phyloP scores from a whole-genome alignment of 2,888 invertebrate genomes.

The Hirtodrosophila histrioides region DNA sequence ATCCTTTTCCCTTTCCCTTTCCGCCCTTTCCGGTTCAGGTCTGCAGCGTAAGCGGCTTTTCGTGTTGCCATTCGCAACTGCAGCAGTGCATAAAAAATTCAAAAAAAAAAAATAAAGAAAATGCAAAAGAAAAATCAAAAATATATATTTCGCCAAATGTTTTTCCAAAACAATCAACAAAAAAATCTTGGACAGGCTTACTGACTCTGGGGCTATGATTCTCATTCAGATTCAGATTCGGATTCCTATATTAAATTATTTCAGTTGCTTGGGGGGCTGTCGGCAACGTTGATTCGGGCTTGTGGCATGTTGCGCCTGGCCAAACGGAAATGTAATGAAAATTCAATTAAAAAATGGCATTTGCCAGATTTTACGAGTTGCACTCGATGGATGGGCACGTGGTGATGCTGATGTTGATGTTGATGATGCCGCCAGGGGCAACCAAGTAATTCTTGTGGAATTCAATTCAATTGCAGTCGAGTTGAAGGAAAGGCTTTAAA shows the following conservation, averaged over 20 bases:
- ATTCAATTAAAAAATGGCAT: slow-evolving; percentile 77
- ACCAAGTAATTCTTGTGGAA: slow-evolving; percentile 1
- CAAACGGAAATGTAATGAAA: slow-evolving; percentile 77
- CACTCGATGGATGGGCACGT: slow-evolving; percentile 28
- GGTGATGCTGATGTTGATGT: slow-evolving; percentile 10
- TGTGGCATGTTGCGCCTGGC: slow-evolving; percentile 50
- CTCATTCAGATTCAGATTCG: slow-evolving; percentile 12
- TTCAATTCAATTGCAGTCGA: slow-evolving; percentile 10
- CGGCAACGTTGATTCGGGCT: slow-evolving; percentile 21
- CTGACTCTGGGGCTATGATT: slow-evolving; percentile 20
- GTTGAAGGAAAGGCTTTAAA: slow-evolving; percentile 17
- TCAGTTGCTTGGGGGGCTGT: slow-evolving; percentile 34
- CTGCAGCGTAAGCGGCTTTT: slow-evolving; percentile 72
- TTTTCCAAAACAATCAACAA: slow-evolving; percentile 41
- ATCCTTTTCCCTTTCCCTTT: slow-evolving; percentile 20
- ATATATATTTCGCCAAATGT: slow-evolving; percentile 39
- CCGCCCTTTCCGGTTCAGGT: slow-evolving; percentile 5
- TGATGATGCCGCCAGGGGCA: slow-evolving; percentile 3
- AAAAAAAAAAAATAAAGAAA: slow-evolving; percentile 8
- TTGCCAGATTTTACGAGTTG: slow-evolving; percentile 68
- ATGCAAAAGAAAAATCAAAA: slow-evolving; percentile 31
- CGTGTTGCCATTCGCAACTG: slow-evolving; percentile 58
- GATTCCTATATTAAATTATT: slow-evolving; percentile 67
- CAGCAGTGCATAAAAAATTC: slow-evolving; percentile 32
- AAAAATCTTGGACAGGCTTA: slow-evolving; percentile 49